Percentiles rank a stretch among this genome's conserved stretches.
These are phyloP conservation scores for Huso huso DNA, from an alignment of 2,797 vertebrate genomes.

Conservation along the genomic window DNA sequence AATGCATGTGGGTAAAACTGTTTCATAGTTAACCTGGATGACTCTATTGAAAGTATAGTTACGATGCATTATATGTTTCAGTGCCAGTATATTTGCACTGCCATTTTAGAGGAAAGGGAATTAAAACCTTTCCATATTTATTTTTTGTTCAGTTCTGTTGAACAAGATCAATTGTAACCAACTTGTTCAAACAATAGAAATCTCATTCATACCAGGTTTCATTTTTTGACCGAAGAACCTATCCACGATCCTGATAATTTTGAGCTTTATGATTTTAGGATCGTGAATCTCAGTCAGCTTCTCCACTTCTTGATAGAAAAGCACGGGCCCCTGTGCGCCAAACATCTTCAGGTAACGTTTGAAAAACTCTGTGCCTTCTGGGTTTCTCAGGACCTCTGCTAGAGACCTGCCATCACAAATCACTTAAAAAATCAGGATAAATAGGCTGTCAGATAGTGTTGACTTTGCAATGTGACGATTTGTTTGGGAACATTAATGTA, in stretches of 20 bases:
- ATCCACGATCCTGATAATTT: neutral
- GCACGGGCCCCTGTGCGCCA: neutral
- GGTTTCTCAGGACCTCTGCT: neutral
- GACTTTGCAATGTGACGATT: neutral
- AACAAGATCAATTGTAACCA: neutral
- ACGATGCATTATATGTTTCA: neutral
- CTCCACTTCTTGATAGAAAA: neutral
- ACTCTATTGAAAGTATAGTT: neutral
- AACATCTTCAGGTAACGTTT: neutral
- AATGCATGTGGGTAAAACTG: too few species aligned
- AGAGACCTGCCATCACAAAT: neutral
- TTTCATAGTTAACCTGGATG: too few species aligned
- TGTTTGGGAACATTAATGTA: neutral
- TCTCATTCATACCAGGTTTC: neutral
- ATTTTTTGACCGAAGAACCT: neutral
- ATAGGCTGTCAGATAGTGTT: neutral
- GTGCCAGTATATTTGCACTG: neutral
- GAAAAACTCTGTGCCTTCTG: neutral
- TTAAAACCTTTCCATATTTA: neutral
- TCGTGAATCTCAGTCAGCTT: neutral
- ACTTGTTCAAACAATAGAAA: neutral
- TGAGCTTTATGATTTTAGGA: neutral
- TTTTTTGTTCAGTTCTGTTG: neutral
- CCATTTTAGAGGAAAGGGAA: neutral
- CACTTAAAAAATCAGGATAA: neutral